phyloP scores from a whole-genome alignment of 2,113 vertebrate species.

The Gallinago paraguaiae region DNA sequence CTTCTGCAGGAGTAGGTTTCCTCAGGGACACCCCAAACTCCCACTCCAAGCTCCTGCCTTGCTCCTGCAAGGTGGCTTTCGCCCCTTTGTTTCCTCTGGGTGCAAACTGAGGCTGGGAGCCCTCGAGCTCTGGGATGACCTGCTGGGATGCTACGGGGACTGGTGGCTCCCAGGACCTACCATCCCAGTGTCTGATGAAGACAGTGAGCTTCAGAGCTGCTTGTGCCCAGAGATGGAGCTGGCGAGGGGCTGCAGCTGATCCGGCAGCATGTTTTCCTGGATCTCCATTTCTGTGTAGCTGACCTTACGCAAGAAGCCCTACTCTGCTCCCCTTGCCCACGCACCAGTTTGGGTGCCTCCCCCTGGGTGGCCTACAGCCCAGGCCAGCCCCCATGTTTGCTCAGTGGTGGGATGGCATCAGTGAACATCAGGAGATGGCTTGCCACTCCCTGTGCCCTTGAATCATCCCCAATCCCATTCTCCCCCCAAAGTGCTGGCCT shows the following conservation, averaged over 20 bases:
- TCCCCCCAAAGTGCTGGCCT: fast-evolving
- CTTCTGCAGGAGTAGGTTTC: neutral
- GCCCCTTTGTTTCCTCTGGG: neutral
- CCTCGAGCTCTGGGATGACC: neutral
- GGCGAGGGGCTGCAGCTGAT: neutral
- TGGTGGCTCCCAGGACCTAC: neutral
- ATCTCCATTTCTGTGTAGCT: neutral
- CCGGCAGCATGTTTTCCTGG: neutral
- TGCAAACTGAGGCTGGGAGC: neutral
- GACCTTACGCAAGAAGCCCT: slow-evolving; percentile 33
- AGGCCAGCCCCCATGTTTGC: neutral
- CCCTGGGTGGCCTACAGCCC: neutral
- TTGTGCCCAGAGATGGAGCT: neutral
- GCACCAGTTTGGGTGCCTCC: neutral
- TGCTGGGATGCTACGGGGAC: neutral
- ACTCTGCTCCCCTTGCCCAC: neutral
- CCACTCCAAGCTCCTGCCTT: neutral
- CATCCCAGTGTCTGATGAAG: fast-evolving
- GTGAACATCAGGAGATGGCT: neutral
- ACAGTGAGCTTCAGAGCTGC: neutral
- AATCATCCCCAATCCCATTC: neutral
- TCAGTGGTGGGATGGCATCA: neutral
- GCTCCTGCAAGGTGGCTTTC: neutral
- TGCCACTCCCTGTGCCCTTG: slow-evolving; percentile 17
- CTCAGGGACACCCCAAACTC: neutral